Evolutionary conservation across 92 coral and sea anemone genomes (phyloP), one percentile per base, ranked within the genome.

Genomic region (Palythoa grandiflora): DNA sequence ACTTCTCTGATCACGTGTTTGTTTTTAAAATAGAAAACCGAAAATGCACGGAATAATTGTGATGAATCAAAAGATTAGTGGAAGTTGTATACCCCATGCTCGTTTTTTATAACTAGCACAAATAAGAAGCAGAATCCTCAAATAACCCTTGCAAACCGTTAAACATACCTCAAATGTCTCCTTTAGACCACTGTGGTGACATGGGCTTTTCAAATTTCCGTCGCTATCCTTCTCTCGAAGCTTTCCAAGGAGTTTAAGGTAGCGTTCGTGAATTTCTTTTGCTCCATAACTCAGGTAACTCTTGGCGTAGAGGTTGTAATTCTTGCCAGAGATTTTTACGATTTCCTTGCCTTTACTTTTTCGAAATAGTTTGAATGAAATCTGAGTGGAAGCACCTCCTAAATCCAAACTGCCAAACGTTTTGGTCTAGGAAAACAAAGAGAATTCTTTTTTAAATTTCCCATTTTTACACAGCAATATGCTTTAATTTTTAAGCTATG

Each of bases 341-440:
- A 17, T n/a, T 1, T 66, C 40, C 11, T 37, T 16, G 71, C 10
- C 16, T 20, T 35, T 47, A 15, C 20, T 38, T 10, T 28, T n/a
- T 54, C 38, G 61, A n/a, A 28, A 28, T 28, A 28, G 28, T n/a
- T 37, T 47, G 52, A 87, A 54, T 6, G 89, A 6, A 50, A 61
- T 73, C 37, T 87, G 89, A 57, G 84, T 77, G 0, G 89, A 87
- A 10, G 89, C 89, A 12, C 89, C 89, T 17, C 89, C 89, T 16
- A 87, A 28, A 38, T 88, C 90, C n/a, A 88, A 28, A 4, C 76
- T 75, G 28, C 86, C 90, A 66, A 73, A 88, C 1, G 87, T 3
- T 36, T 2, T 10, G 8, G 16, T 17, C 77, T 72, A 40, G 5
- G 11, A 72, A 38, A 15, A 35, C 47, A 47, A 38, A 36, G 39